Base-by-base conservation (phyloP, 1,140 invertebrate species). In the Leptopilina clavipes region DNA sequence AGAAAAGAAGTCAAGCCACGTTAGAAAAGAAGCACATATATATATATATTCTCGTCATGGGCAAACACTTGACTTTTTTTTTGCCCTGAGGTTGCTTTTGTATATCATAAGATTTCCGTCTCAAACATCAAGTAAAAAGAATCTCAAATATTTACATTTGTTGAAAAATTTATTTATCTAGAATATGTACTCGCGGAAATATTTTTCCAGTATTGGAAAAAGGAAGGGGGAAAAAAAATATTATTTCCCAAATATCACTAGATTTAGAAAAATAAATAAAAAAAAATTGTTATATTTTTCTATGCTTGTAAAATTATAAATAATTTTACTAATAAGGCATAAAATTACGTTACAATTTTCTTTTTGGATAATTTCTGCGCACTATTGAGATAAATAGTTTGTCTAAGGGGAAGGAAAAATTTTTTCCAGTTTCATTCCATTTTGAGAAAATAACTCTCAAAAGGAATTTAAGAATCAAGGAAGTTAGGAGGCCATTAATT, bases 71-170 rank as follows among this genome's bases (percentile, higher is more conserved):
- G 22, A 65, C 59, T 65, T 65, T 31, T 65, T 65, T 31, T 31
- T 31, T 31, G 1, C 25, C 59, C 59, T 31, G 25, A 65, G 59
- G 59, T 65, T 65, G 59, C 59, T 31, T 65, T 31, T 65, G 25
- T 31, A 65, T 65, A 65, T 65, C 22, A 65, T n/a, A n/a, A 31
- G 59, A 37, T 65, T 65, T 65, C 25, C 59, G 25, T 65, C 59
- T 65, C 59, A 31, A 40, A 31, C 59, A 65, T 37, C 25, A 37
- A 37, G 59, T 65, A 31, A 65, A 65, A 65, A 65, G 59, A 37
- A 31, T 65, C 6, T 65, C 59, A 65, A 65, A 65, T 65, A 65
- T 65, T 37, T 65, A 8, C 11, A 12, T 31, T 31, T 65, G 59
- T 37, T 65, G 59, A 65, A 31, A 65, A 37, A 65, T 65, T 31